Evolutionary conservation across 2,113 vertebrate species (phyloP).

Genomic region (Grallaria varia): DNA sequence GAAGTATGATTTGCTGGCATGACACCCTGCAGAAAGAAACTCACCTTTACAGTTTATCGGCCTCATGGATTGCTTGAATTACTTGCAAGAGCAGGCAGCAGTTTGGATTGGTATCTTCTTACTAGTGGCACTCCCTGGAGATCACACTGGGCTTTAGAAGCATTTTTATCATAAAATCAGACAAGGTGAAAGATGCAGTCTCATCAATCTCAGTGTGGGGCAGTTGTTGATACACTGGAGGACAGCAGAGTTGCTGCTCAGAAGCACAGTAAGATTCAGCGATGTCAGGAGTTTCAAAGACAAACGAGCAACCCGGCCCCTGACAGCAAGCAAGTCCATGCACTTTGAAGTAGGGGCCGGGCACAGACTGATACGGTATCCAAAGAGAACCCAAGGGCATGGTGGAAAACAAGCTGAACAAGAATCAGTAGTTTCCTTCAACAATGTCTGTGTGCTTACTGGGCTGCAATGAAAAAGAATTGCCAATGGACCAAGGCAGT

Average conservation of each 20-base stretch:
- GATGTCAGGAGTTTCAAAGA: not conserved
- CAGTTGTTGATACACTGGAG: not conserved
- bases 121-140: not conserved
- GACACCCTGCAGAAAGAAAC: not conserved
- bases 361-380: no score
- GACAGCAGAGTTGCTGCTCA: not conserved
- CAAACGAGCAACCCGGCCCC: not conserved
- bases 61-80: not conserved
- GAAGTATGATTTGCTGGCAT: not conserved
- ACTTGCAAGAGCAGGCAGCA: not conserved
- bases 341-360: not conserved
- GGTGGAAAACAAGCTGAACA: not conserved
- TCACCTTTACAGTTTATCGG: not conserved
- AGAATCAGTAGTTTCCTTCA: not conserved
- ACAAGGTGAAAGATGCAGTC: not conserved
- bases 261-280: not conserved
- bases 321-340: not conserved
- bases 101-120: not conserved
- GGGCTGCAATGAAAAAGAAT: not conserved
- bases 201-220: not conserved
- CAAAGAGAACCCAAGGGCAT: not conserved
- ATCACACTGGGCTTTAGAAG: not conserved
- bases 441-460: accelerated
- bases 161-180: not conserved
- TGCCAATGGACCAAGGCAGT: not conserved